Evolutionary conservation across 2,888 invertebrate species (phyloP).

Genomic region (Cryptocheilus praepositus): DNA sequence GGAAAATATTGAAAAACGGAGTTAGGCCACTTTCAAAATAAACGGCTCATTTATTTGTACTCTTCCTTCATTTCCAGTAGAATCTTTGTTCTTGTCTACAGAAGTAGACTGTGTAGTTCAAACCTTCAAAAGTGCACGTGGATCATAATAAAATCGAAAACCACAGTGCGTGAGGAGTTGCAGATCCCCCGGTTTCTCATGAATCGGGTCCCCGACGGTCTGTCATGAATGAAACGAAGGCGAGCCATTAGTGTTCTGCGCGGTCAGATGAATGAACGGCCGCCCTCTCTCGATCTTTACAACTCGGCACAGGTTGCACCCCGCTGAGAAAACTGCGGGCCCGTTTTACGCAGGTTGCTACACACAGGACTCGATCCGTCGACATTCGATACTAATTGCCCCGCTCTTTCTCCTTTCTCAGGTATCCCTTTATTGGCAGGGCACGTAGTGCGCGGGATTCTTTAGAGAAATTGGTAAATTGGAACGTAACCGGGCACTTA

Average conservation of each 20-base stretch:
- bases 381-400: conserved; percentile 72
- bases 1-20: too few species aligned
- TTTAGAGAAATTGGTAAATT: neutral
- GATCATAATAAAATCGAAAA: conserved; percentile 9
- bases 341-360: conserved; percentile 60
- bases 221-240: conserved; percentile 64
- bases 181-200: conserved; percentile 54
- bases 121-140: neutral
- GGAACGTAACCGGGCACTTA: neutral
- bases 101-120: too few species aligned
- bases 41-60: too few species aligned
- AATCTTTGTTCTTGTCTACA: too few species aligned
- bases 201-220: conserved; percentile 60
- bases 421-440: conserved; percentile 20
- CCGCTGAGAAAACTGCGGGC: conserved; percentile 59
- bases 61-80: neutral
- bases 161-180: conserved; percentile 10
- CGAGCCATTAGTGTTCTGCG: conserved; percentile 61
- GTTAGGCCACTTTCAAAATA: too few species aligned
- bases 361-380: conserved; percentile 54
- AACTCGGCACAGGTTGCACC: conserved; percentile 63
- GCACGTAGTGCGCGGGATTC: neutral
- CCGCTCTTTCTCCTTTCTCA: conserved; percentile 43
- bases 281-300: conserved; percentile 59
- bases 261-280: conserved; percentile 53